These are phyloP conservation scores for Glyphotaelius pellucidus DNA, from an alignment of 2,888 invertebrate species.

Conservation along the genomic window DNA sequence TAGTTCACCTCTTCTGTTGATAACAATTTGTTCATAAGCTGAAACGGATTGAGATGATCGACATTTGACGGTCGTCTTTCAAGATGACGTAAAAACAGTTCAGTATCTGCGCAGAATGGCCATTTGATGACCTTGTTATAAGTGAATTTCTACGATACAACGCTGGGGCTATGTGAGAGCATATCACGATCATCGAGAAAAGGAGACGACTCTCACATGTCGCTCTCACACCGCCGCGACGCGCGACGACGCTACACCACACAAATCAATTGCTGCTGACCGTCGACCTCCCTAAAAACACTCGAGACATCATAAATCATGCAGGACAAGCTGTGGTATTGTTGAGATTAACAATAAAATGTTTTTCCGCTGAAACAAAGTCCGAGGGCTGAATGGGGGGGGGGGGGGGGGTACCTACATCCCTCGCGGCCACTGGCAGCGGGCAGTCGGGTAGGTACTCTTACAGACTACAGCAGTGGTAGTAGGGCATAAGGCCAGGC, in stretches of 20 bases:
- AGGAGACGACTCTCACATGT: background rate
- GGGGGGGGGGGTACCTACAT: background rate
- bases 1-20: too few relatives aligned
- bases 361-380: slow-evolving; percentile 48
- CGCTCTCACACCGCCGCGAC: background rate
- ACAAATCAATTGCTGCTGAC: slow-evolving; percentile 13
- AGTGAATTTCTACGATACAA: too few relatives aligned
- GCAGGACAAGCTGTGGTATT: slow-evolving; percentile 27
- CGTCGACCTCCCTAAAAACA: background rate
- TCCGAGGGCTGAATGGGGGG: background rate
- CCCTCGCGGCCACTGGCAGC: background rate
- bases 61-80: too few relatives aligned
- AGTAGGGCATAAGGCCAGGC: background rate
- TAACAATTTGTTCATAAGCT: too few relatives aligned
- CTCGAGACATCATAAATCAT: slow-evolving; percentile 41
- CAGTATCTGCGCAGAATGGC: too few relatives aligned
- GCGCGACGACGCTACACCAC: background rate
- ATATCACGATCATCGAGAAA: too few relatives aligned
- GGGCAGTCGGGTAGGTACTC: background rate
- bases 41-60: too few relatives aligned
- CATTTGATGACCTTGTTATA: too few relatives aligned
- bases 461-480: background rate
- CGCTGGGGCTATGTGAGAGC: background rate
- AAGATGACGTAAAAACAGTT: too few relatives aligned
- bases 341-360: slow-evolving; percentile 48